Evolutionary conservation across 2,797 vertebrate genomes (phyloP).

Genomic region (Neostethus bicornis): DNA sequence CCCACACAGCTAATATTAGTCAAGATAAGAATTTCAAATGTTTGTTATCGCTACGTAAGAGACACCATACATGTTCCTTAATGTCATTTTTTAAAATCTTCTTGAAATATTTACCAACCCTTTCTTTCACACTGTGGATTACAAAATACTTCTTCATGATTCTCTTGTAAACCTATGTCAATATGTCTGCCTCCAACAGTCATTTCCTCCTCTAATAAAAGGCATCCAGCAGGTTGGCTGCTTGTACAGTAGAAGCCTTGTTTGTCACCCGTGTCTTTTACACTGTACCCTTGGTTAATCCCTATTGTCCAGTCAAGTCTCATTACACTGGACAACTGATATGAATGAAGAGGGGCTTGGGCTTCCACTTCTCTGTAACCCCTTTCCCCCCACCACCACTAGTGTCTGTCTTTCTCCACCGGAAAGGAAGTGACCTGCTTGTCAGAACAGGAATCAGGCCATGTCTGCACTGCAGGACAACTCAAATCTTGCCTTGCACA

Average conservation of each 20-base stretch:
- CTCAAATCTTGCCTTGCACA: conserved; percentile 47
- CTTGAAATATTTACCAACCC: neutral
- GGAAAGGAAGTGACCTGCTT: conserved; percentile 77
- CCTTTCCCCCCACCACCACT: too few relatives aligned
- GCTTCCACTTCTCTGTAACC: conserved; percentile 49
- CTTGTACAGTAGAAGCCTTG: conserved; percentile 64
- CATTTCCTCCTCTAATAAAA: conserved; percentile 53
- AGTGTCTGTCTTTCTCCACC: conserved; percentile 41
- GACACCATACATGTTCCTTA: neutral
- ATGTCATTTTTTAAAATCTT: neutral
- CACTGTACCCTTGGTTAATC: conserved; percentile 67
- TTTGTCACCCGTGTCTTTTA: conserved; percentile 65
- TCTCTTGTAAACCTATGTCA: conserved; percentile 12
- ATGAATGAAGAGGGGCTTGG: conserved; percentile 64
- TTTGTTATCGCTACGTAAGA: conserved; percentile 5
- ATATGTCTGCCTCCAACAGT: conserved; percentile 24
- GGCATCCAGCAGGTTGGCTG: conserved; percentile 61
- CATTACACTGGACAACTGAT: conserved; percentile 70
- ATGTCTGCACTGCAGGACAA: conserved; percentile 68
- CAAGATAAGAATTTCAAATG: conserved; percentile 17
- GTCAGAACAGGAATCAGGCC: conserved; percentile 75
- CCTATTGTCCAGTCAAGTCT: conserved; percentile 72
- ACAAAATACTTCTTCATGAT: conserved; percentile 1
- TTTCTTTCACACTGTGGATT: neutral
- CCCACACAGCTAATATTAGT: conserved; percentile 30